Percentiles rank a stretch among this genome's conserved stretches.
Conservation (phyloP, 2,888 invertebrate genomes). For the Leptinotarsa juncta region DNA sequence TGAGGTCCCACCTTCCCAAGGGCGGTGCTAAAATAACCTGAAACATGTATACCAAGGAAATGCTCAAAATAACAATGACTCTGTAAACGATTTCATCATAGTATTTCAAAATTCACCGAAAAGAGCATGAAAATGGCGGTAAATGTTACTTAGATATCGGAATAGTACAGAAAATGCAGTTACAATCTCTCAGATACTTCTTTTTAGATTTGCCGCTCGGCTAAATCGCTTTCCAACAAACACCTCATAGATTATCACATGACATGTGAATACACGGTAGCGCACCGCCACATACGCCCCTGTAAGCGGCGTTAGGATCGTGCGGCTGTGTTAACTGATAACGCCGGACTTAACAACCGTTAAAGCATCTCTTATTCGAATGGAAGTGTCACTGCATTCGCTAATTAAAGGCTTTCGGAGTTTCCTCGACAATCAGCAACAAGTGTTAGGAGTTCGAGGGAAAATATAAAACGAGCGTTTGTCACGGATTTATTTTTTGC, state of each 20-base stretch:
- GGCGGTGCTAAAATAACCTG: too few species aligned
- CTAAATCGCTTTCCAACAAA: background rate
- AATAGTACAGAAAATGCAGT: too few species aligned
- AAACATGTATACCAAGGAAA: too few species aligned
- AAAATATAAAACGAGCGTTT: background rate
- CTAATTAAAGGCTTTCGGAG: conserved; percentile 26
- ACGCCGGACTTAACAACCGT: conserved; percentile 12
- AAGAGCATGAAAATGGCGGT: too few species aligned
- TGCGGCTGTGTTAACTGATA: conserved; percentile 45
- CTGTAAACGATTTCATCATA: too few species aligned
- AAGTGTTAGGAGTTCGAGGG: background rate
- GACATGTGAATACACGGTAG: conserved; percentile 40
- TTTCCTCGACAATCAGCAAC: background rate
- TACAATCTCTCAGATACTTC: too few species aligned
- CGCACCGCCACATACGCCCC: conserved; percentile 48
- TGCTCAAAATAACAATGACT: too few species aligned
- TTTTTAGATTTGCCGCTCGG: background rate
- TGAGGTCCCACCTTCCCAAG: too few species aligned
- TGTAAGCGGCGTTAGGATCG: conserved; percentile 49
- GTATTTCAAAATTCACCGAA: too few species aligned
- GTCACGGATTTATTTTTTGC: background rate
- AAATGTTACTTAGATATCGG: too few species aligned
- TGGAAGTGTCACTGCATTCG: conserved; percentile 22
- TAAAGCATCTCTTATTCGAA: conserved; percentile 2
- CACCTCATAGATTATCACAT: conserved; percentile 14